These are phyloP conservation scores for Calameuta idolon DNA, from an alignment of 2,888 invertebrate species.

Conservation along the genomic window DNA sequence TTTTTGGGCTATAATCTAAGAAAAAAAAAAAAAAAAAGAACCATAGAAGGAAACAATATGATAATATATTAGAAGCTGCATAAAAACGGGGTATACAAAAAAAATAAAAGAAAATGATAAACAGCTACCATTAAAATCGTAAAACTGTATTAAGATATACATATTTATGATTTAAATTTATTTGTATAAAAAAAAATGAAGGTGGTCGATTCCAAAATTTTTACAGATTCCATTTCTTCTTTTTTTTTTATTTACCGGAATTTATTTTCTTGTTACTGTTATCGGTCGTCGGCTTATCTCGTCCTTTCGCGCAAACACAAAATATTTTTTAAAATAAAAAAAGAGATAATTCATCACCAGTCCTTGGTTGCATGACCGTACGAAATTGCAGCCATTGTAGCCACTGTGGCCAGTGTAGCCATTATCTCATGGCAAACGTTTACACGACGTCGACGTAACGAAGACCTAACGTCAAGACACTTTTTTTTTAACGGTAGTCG, in stretches of 20 bases:
- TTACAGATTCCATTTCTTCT: conserved; percentile 5
- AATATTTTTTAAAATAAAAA: neutral
- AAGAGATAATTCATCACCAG: neutral
- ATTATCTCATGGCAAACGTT: neutral
- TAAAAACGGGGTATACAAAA: conserved; percentile 25
- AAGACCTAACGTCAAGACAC: neutral
- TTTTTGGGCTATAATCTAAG: conserved; percentile 62
- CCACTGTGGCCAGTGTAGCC: no score
- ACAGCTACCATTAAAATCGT: conserved; percentile 5
- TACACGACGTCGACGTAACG: neutral
- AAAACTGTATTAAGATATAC: neutral
- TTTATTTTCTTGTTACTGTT: neutral
- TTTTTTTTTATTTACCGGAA: neutral
- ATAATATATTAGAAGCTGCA: conserved; percentile 16
- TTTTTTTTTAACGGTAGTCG: neutral
- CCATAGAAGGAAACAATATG: conserved; percentile 25
- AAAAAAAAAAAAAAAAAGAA: conserved; percentile 37
- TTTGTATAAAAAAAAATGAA: neutral
- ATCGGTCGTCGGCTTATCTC: neutral
- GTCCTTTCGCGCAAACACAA: conserved; percentile 7
- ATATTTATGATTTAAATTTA: neutral
- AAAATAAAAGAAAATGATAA: conserved; percentile 21
- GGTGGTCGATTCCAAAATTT: conserved; percentile 10
- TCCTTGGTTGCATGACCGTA: neutral
- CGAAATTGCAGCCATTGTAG: neutral